A percentile compares a stretch with the other conserved stretches of the same genome.
phyloP scores from a whole-genome alignment of 2,113 vertebrate species.

The Xyliphius kryptos region DNA sequence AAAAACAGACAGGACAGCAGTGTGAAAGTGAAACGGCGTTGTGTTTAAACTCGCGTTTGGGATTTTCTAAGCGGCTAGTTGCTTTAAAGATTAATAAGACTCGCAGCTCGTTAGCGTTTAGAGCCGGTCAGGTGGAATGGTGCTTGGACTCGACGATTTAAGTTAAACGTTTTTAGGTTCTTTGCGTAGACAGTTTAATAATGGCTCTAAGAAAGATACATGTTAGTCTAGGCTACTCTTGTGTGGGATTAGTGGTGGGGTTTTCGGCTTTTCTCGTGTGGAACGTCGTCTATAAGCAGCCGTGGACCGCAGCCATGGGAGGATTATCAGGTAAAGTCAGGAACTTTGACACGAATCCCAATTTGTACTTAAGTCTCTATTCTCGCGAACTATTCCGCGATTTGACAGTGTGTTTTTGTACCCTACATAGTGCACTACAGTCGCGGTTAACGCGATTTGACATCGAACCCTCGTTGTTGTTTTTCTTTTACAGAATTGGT shows the following conservation, averaged over 20 bases:
- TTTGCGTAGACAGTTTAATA: not conserved
- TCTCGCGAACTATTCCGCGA: not conserved
- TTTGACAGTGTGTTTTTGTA: not conserved
- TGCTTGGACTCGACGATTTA: too few species aligned
- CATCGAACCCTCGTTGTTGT: not conserved
- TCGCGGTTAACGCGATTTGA: not conserved
- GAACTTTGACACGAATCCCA: not conserved
- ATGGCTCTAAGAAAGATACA: conserved; percentile 62
- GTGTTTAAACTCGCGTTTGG: not conserved
- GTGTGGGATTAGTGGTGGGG: conserved; percentile 65
- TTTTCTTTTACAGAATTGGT: not conserved
- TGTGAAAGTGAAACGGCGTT: not conserved
- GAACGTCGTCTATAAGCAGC: conserved; percentile 75
- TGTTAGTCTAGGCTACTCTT: conserved; percentile 70
- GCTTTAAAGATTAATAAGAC: too few species aligned
- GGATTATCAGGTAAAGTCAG: conserved; percentile 76
- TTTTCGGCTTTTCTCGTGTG: conserved; percentile 78
- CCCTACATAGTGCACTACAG: conserved; percentile 7
- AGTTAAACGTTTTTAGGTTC: not conserved
- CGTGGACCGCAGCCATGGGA: conserved; percentile 80
- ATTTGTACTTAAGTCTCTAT: not conserved
- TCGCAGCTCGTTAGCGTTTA: too few species aligned
- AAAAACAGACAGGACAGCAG: not conserved
- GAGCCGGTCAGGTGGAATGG: too few species aligned
- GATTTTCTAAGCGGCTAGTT: not conserved